Conservation (phyloP, 2,797 vertebrate species). For the Pygocentrus nattereri region DNA sequence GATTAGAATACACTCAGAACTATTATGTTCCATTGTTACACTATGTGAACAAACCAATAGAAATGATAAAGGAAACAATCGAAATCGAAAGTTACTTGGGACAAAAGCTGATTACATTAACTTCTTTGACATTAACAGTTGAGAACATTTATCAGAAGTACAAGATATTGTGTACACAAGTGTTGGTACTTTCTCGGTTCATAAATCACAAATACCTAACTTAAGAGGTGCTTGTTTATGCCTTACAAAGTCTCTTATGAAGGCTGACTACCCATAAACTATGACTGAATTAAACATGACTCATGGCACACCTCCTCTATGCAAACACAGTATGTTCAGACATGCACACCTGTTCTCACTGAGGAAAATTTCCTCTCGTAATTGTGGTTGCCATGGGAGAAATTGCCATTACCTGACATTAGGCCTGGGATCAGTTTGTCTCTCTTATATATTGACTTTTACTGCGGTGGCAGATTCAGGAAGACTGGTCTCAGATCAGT, state of each 20-base stretch:
- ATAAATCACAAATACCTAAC: conserved; percentile 24
- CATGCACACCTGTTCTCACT: conserved; percentile 5
- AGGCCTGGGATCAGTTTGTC: conserved; percentile 1
- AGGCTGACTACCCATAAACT: conserved; percentile 35
- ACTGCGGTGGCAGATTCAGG: not conserved
- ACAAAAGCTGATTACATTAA: too few relatives aligned
- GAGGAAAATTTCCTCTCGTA: not conserved
- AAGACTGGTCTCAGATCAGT: not conserved
- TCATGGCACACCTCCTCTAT: conserved; percentile 36
- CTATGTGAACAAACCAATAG: too few relatives aligned
- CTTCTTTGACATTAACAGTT: too few relatives aligned
- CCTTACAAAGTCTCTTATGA: conserved; percentile 13
- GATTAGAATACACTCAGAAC: too few relatives aligned
- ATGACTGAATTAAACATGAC: conserved; percentile 31
- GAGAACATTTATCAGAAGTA: too few relatives aligned
- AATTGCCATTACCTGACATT: not conserved
- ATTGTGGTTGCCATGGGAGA: not conserved
- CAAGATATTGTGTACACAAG: too few relatives aligned
- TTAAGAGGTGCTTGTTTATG: not conserved
- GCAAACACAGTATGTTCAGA: conserved; percentile 39
- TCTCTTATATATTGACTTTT: not conserved
- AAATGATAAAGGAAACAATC: too few relatives aligned
- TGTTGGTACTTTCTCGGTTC: not conserved
- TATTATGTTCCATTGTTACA: too few relatives aligned
- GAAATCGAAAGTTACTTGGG: too few relatives aligned